Base-by-base conservation (phyloP, 2,888 invertebrate genomes). In the Acanthococcus lagerstroemiae region DNA sequence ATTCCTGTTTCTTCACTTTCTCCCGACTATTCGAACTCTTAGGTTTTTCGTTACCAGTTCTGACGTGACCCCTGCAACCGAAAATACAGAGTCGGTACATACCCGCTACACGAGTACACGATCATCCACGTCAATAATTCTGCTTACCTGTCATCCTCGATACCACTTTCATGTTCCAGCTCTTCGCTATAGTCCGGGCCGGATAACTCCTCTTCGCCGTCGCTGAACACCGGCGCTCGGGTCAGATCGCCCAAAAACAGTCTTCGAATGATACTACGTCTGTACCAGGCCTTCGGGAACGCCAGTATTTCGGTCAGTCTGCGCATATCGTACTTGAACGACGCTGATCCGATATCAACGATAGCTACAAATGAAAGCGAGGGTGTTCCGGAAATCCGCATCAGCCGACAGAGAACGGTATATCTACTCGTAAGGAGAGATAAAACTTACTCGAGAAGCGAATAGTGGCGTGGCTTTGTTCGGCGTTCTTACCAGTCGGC, bases 231-330 rank as follows among this genome's bases (percentile, higher is more conserved):
- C 0, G 77, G 73, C 46, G 69, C 66, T 65, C 68, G 81, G 74
- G 88, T 90, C 66, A 95, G 82, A 77, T 99, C 97, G 0, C 99
- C 95, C 58, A 95, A 82, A 78, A 95, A 95, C 74, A 96, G 81
- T 24, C 95, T 81, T 6, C 95, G 81, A 26, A 96, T 94, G 73
- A 99, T 92, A 71, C 90, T 90, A 45, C 93, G 83, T 2, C 96
- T 81, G 77, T 99, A 99, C 99, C 99, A 99, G 15, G 97, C 96
- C 78, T 95, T 95, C 0, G 97, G 97, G 76, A 99, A 96, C 0
- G 95, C 95, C 67, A 99, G 80, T 73, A 99, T 95, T 79, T 99
- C 99, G 0, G 94, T 90, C 69, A 99, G 78, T 0, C 97, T 83
- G 37, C 97, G 83, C 95, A 99, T 97, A 76, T 99, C 97, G 77